Evolutionary conservation across 2,797 vertebrate genomes (phyloP), one percentile per base, ranked within the genome.

Genomic region (Enteromius thamalakanensis): DNA sequence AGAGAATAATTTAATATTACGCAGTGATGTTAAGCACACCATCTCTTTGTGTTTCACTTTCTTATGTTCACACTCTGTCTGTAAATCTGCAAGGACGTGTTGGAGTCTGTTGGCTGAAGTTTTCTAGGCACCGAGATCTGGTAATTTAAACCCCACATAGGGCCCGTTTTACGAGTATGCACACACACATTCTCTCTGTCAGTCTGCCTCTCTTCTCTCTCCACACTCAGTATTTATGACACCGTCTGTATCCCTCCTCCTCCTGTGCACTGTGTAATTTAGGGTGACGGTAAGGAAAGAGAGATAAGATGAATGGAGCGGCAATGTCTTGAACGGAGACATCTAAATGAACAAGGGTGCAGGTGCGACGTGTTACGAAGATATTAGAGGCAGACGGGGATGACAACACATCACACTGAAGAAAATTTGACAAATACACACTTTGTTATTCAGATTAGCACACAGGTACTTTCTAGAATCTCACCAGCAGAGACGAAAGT

Each of bases 211-310:
- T 85, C 83, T 87, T 11, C 58, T 37, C 68, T 55, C 64, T 71
- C n/a, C 12, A 29, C 76, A 53, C 78, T 83, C 76, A 82, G 40
- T 87, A 88, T 90, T 91, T 87, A 87, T 87, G 90, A 88, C 81
- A 71, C 77, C 67, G 76, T 79, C 88, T 87, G 87, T 90, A 90
- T 90, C 82, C 75, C 84, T 75, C 85, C 49, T 82, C 86, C 45
- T 64, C 86, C 81, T 85, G 86, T 87, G 89, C 85, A 86, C 88
- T 87, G 86, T 89, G 89, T 92, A 88, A 93, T 92, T 90, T 91
- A 88, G 90, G 88, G 71, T 87, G 90, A 91, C 90, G 87, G 86
- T 87, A 83, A 86, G 84, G 65, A 76, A 69, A 70, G 76, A 62
- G 32, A 81, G 80, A 81, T 80, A 84, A 84, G 84, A 90, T 87